Evolutionary conservation across 2,797 vertebrate species (phyloP).

Genomic region (Pangasius larnaudii): DNA sequence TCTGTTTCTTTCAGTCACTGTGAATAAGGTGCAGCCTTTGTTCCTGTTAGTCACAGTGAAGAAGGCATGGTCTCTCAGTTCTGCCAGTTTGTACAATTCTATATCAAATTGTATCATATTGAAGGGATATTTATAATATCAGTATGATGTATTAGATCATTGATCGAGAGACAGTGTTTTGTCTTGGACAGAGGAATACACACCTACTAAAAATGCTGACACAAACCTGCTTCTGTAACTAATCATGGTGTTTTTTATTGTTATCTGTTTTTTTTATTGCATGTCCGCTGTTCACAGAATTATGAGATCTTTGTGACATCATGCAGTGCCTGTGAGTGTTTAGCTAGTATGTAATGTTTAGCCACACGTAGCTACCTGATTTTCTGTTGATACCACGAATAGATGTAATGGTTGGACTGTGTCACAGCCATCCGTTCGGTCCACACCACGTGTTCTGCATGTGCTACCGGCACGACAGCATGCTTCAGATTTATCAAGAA

Average conservation of each 20-base stretch:
- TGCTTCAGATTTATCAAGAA: not conserved
- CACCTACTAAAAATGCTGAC: not conserved
- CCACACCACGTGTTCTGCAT: not conserved
- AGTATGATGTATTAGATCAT: not conserved
- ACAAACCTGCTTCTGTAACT: not conserved
- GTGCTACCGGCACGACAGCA: not conserved
- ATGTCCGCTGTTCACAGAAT: not conserved
- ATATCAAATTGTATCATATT: not conserved
- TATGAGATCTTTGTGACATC: not conserved
- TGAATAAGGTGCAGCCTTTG: not conserved
- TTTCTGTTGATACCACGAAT: not conserved
- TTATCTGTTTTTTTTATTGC: not conserved
- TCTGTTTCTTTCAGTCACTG: not conserved
- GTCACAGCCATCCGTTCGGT: not conserved
- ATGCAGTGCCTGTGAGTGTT: not conserved
- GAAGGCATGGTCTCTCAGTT: not conserved
- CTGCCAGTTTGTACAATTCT: not conserved
- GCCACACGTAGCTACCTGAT: not conserved
- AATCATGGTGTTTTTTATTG: not conserved
- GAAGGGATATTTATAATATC: not conserved
- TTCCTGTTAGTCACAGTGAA: not conserved
- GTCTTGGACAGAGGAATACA: not conserved
- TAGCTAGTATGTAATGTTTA: too few relatives aligned
- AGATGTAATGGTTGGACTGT: not conserved
- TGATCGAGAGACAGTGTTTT: not conserved